Evolutionary conservation across 23 tunicate species (phyloP).

Genomic region (Styela clava): DNA sequence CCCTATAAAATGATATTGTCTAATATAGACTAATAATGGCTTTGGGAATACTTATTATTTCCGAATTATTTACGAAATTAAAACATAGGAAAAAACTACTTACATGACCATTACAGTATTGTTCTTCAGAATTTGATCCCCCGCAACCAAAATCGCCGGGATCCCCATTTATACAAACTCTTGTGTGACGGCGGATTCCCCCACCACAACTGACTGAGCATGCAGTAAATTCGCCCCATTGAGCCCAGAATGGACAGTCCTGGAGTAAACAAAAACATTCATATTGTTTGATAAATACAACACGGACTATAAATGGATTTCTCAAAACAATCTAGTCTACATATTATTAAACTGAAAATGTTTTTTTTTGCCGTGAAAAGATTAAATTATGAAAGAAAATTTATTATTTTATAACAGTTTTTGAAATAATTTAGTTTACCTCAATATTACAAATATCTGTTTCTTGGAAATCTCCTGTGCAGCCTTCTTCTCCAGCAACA

Average conservation of each 20-base stretch:
- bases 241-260: constrained; percentile 33
- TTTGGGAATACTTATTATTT: too few relatives aligned
- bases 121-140: constrained; percentile 23
- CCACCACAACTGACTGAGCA: constrained; percentile 51
- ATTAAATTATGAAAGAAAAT: too few relatives aligned
- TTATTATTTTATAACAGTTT: too few relatives aligned
- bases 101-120: constrained; percentile 54
- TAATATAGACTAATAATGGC: too few relatives aligned
- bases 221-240: constrained; percentile 16
- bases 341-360: too few relatives aligned
- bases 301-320: too few relatives aligned
- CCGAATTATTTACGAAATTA: too few relatives aligned
- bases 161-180: constrained; percentile 45
- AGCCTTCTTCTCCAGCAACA: constrained; percentile 16
- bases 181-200: constrained; percentile 22
- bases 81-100: not conserved
- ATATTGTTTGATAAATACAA: too few relatives aligned
- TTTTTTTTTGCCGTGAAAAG: too few relatives aligned
- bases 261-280: not conserved
- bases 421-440: constrained; percentile 10
- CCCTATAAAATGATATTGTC: too few relatives aligned
- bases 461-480: constrained; percentile 12
- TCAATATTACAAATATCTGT: constrained; percentile 19
- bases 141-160: constrained; percentile 47
- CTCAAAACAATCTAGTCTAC: too few relatives aligned